These are phyloP conservation scores for Melieria crassipennis DNA, from an alignment of 2,888 invertebrate genomes.

Conservation along the genomic window DNA sequence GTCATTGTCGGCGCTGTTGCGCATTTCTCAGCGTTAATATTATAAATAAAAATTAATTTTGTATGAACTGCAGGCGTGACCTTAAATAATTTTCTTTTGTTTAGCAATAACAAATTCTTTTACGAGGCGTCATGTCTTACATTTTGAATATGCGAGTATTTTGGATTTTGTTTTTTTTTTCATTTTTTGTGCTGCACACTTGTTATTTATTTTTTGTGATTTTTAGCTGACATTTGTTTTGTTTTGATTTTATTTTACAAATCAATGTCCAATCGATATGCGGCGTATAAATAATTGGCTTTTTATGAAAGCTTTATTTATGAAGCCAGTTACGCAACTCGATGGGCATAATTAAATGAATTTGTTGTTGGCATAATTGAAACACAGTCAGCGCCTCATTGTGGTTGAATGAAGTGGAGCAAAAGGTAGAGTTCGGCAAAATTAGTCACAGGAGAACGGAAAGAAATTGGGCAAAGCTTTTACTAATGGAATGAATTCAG, in stretches of 20 bases:
- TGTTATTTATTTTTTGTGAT: neutral
- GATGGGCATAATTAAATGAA: too few species aligned
- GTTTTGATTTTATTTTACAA: neutral
- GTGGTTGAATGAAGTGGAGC: too few species aligned
- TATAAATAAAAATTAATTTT: conserved; percentile 19
- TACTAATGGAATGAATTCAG: too few species aligned
- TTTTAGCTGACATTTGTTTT: neutral
- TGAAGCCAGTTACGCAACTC: too few species aligned
- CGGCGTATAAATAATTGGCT: neutral
- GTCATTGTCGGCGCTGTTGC: conserved; percentile 10
- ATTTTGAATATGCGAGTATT: neutral
- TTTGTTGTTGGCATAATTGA: too few species aligned
- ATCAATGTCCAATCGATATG: conserved; percentile 1
- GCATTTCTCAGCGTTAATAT: conserved; percentile 18
- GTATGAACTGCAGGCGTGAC: conserved; percentile 17
- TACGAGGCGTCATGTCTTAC: neutral
- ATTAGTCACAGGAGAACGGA: too few species aligned
- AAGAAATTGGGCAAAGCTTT: too few species aligned
- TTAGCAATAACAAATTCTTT: conserved; percentile 8
- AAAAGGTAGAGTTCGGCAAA: too few species aligned
- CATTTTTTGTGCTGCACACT: neutral
- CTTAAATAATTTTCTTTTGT: conserved; percentile 23
- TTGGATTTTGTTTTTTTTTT: neutral
- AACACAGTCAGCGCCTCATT: too few species aligned
- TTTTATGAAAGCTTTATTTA: too few species aligned